These are phyloP conservation scores for Sinella curviseta DNA, from an alignment of 1,140 invertebrate genomes.

Conservation along the genomic window DNA sequence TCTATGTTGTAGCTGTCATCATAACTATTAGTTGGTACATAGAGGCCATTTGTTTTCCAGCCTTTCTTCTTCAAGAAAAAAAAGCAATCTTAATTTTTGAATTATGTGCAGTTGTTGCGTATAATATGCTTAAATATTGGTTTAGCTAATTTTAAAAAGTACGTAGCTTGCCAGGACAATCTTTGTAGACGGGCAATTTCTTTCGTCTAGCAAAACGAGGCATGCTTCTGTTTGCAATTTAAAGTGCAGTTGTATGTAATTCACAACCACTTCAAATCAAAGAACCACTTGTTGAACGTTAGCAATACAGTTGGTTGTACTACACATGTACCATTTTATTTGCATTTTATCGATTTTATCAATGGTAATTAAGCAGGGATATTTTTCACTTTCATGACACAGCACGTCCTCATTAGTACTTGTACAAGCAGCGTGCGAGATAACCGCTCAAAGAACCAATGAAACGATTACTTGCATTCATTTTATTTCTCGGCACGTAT, in stretches of 20 bases:
- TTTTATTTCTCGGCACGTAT: neutral
- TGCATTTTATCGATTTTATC: neutral
- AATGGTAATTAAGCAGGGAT: neutral
- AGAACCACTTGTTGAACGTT: too few relatives aligned
- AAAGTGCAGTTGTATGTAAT: too few relatives aligned
- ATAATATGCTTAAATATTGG: too few relatives aligned
- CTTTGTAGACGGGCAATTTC: too few relatives aligned
- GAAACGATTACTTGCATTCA: neutral
- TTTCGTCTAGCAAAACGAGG: too few relatives aligned
- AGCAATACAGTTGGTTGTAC: too few relatives aligned
- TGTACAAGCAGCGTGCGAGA: neutral
- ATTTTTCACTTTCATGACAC: slow-evolving; percentile 1
- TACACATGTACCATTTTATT: neutral
- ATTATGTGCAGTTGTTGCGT: too few relatives aligned
- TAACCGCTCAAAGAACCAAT: too few relatives aligned
- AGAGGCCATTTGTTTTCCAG: neutral
- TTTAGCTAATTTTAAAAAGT: too few relatives aligned
- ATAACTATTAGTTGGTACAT: neutral
- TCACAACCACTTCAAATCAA: too few relatives aligned
- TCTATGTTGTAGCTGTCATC: neutral
- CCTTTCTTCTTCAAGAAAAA: neutral
- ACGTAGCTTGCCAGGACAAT: too few relatives aligned
- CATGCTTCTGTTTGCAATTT: too few relatives aligned
- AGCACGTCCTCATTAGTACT: neutral
- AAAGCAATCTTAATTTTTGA: neutral